phyloP scores from a whole-genome alignment of 2,888 invertebrate species.

The Oscheius sp. region DNA sequence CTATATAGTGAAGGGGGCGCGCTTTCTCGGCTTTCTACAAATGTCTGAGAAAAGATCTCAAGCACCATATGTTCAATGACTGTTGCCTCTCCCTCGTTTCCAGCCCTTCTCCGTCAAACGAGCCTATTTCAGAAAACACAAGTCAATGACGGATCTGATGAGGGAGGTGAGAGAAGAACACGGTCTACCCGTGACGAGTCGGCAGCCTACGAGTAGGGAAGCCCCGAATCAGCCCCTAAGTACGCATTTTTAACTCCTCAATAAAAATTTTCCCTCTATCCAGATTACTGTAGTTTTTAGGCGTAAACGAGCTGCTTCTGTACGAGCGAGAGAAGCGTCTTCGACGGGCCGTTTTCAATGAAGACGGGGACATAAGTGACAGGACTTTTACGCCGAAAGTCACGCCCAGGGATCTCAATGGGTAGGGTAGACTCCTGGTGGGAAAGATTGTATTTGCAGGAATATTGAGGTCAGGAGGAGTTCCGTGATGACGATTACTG shows the following conservation, averaged over 20 bases:
- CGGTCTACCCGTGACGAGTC: conserved; percentile 22
- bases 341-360: conserved; percentile 32
- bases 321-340: conserved; percentile 21
- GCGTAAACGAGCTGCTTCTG: conserved; percentile 27
- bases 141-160: conserved; percentile 25
- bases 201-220: neutral
- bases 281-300: conserved; percentile 1
- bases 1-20: too few relatives aligned
- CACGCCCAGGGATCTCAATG: neutral
- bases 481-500: conserved; percentile 23
- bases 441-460: neutral
- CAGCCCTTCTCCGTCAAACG: too few relatives aligned
- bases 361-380: conserved; percentile 29
- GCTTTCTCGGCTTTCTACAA: too few relatives aligned
- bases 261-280: neutral
- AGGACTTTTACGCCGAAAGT: conserved; percentile 28
- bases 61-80: too few relatives aligned
- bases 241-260: conserved; percentile 14
- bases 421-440: neutral
- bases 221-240: conserved; percentile 25
- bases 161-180: conserved; percentile 25
- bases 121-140: neutral
- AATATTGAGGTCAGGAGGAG: conserved; percentile 2
- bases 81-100: too few relatives aligned
- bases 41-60: too few relatives aligned